phyloP scores from a whole-genome alignment of 2,113 vertebrate genomes.

The Cnemophilus loriae region DNA sequence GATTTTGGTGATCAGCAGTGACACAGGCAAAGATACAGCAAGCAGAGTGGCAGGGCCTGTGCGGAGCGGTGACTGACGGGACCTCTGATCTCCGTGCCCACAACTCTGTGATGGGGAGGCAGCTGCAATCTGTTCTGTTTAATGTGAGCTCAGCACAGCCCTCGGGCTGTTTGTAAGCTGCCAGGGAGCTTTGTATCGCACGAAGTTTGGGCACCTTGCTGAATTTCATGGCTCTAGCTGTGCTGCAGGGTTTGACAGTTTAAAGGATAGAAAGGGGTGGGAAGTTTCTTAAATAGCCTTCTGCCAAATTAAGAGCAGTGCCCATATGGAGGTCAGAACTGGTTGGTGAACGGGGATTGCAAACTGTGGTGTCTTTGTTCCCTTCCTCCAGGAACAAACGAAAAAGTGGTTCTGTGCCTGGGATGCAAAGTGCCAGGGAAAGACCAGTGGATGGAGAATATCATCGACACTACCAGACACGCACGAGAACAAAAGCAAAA shows the following conservation, averaged over 20 bases:
- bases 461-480: too few relatives aligned
- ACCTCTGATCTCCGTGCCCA: conserved; percentile 25
- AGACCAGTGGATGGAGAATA: background rate
- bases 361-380: background rate
- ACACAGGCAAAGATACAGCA: background rate
- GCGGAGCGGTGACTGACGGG: background rate
- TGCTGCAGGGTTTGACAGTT: background rate
- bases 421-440: background rate
- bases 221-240: background rate
- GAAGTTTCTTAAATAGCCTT: conserved; percentile 7
- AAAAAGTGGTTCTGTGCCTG: background rate
- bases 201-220: conserved; percentile 47
- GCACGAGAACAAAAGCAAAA: background rate
- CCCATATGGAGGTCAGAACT: background rate
- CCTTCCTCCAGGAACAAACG: background rate
- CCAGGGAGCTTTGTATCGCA: conserved; percentile 22
- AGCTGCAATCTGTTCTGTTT: conserved; percentile 59
- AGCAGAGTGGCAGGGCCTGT: background rate
- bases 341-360: background rate
- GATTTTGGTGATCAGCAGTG: background rate
- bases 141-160: conserved; percentile 36
- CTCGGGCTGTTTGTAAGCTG: conserved; percentile 53
- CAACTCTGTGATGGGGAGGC: conserved; percentile 26
- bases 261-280: conserved; percentile 1
- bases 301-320: background rate